Evolutionary conservation across 2,888 invertebrate genomes (phyloP), one percentile per base, ranked within the genome.

Genomic region (Neoaliturus tenellus): DNA sequence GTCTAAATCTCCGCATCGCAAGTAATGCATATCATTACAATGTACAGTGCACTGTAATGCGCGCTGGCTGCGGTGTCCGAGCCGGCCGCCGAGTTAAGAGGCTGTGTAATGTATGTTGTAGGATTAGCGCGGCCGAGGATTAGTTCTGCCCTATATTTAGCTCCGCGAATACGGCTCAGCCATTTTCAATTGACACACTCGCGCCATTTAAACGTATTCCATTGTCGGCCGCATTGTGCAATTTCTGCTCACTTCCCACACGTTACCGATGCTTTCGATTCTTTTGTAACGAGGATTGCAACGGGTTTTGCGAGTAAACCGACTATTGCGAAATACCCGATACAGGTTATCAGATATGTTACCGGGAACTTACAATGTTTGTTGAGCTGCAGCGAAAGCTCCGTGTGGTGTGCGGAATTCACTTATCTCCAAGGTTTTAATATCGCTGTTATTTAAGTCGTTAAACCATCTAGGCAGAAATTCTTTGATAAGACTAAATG

Each of bases 131-230:
- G 55, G 75, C 80, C 35, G n/a, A n/a, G 83, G 28, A 75, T 84
- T 81, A 35, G 84, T 81, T 73, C 80, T 62, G 84, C 84, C 84
- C 84, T 81, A 84, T 81, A 84, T 84, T 84, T 41, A 58, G 39
- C 80, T n/a, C 69, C 69, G 81, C 69, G 80, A 25, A 80, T 80
- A 31, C 81, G 44, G 67, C 81, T 67, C 31, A 81, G 67, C 69
- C 67, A 81, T 67, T 81, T 81, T 81, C 81, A 81, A 81, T 81
- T 81, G 81, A 81, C 81, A 81, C 81, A 81, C 81, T 71, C n/a
- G 71, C 71, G 48, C 48, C 48, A 75, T 75, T 75, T 75, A 75
- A 75, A 75, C 44, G 75, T 75, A 48, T 71, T 75, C 75, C 20
- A 75, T 48, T 75, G 75, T 75, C 44, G 75, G 33, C n/a, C 23